Conservation (phyloP, 2,113 vertebrate genomes). For the Gorsachius goisagi region DNA sequence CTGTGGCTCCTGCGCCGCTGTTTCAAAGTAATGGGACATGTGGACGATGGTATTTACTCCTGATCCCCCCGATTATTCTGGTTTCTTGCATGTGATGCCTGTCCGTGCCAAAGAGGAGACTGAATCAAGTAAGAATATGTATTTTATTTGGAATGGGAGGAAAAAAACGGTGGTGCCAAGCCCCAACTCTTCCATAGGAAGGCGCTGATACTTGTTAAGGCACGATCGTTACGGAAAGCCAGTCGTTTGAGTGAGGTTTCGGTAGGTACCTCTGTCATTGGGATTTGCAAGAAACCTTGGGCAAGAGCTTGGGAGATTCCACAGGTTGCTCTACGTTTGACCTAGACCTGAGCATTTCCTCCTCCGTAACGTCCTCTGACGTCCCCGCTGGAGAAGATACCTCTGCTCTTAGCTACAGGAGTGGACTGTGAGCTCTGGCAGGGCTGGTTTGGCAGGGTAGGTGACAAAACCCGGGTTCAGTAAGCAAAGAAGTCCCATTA, state of each 20-base stretch:
- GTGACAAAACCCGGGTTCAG: rapidly evolving
- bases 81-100: background rate
- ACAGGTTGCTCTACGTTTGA: background rate
- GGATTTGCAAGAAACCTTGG: background rate
- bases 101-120: rapidly evolving
- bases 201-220: background rate
- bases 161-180: background rate
- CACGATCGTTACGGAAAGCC: rapidly evolving
- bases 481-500: background rate
- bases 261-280: background rate
- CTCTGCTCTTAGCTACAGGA: background rate
- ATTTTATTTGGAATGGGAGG: background rate
- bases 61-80: background rate
- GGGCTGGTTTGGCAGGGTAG: background rate
- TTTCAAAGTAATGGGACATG: background rate
- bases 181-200: background rate
- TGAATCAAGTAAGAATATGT: background rate
- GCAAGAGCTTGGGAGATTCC: background rate
- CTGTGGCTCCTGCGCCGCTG: background rate
- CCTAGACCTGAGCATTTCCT: background rate
- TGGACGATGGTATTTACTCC: background rate
- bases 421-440: background rate
- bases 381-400: too few relatives aligned
- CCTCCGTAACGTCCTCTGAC: background rate
- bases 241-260: background rate